Evolutionary conservation across 2,888 invertebrate genomes (phyloP).

Genomic region (Theretra japonica): DNA sequence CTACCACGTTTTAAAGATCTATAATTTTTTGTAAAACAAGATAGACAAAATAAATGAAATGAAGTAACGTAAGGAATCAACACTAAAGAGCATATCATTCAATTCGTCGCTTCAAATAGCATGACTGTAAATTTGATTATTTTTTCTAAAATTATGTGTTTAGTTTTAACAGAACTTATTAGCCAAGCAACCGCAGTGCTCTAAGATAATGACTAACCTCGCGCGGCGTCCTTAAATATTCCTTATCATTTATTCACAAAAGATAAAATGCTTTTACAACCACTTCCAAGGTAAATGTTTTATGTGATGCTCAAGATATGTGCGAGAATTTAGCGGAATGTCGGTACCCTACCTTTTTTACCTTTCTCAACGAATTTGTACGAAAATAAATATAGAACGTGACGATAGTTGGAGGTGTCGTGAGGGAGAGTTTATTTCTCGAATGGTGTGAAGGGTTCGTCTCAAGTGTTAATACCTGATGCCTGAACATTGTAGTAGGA

Average conservation of each 20-base stretch:
- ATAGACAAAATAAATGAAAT: no score
- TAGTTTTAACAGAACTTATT: not conserved
- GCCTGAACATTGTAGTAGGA: not conserved
- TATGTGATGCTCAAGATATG: slow-evolving; percentile 22
- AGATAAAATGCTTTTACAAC: slow-evolving; percentile 23
- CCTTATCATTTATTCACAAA: slow-evolving; percentile 21
- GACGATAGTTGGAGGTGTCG: slow-evolving; percentile 21
- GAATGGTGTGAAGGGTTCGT: slow-evolving; percentile 1
- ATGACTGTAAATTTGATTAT: no score
- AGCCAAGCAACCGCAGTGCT: not conserved
- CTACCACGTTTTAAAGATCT: no score
- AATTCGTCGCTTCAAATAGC: no score
- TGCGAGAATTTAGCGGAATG: slow-evolving; percentile 18
- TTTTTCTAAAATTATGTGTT: not conserved
- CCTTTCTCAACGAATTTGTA: slow-evolving; percentile 22
- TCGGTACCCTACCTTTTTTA: slow-evolving; percentile 19
- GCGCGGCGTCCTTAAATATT: slow-evolving; percentile 4
- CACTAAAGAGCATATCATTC: no score
- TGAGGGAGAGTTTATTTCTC: slow-evolving; percentile 9
- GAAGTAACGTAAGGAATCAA: no score
- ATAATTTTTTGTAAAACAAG: no score
- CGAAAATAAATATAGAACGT: slow-evolving; percentile 24
- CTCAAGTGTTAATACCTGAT: slow-evolving; percentile 4
- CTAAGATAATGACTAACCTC: slow-evolving; percentile 3
- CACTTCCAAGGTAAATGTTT: slow-evolving; percentile 20